phyloP scores from a whole-genome alignment of 2,113 vertebrate species.

The Heloderma charlesbogerti region DNA sequence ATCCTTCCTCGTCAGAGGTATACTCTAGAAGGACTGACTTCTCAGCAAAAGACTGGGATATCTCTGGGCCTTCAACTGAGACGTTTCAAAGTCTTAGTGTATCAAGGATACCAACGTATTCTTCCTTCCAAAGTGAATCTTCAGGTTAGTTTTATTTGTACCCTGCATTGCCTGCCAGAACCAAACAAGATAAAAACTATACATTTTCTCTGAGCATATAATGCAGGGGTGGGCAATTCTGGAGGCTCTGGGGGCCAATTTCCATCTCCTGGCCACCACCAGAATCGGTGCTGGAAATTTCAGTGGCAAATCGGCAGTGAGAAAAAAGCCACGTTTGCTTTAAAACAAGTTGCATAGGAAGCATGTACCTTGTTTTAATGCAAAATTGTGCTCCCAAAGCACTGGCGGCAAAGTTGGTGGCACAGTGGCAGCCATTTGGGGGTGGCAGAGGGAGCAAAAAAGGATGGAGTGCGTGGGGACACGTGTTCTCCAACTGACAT shows the following conservation, averaged over 20 bases:
- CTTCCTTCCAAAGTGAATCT: slow-evolving; percentile 45
- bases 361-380: too few relatives aligned
- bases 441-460: too few relatives aligned
- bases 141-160: slow-evolving; percentile 65
- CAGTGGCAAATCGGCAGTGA: too few relatives aligned
- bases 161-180: not conserved
- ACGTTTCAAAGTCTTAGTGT: slow-evolving; percentile 10
- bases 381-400: too few relatives aligned
- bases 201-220: not conserved
- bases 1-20: not conserved
- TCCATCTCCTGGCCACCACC: too few relatives aligned
- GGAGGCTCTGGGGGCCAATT: too few relatives aligned
- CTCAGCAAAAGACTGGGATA: accelerated
- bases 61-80: not conserved
- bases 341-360: too few relatives aligned
- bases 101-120: slow-evolving; percentile 65
- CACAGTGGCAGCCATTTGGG: too few relatives aligned
- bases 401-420: too few relatives aligned
- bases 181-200: not conserved
- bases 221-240: not conserved
- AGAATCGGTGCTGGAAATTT: too few relatives aligned
- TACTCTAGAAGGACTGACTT: not conserved
- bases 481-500: not conserved
- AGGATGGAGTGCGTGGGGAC: too few relatives aligned
- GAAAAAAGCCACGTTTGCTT: too few relatives aligned